Conservation (phyloP, 2,888 invertebrate species). For the Rotaria magnacalcarata region DNA sequence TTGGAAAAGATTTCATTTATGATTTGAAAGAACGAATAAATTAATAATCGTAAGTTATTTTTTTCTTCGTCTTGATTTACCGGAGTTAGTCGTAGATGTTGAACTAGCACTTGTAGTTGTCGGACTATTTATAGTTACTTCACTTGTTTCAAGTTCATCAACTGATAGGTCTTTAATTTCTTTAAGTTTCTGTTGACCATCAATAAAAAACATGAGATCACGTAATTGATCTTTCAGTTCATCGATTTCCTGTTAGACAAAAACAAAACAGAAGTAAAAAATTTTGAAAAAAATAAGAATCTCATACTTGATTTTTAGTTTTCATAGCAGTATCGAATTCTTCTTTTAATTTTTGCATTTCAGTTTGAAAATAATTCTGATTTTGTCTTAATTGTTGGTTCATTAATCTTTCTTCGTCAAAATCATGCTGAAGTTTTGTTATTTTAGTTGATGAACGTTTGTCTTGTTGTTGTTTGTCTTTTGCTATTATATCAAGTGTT, state of each 20-base stretch:
- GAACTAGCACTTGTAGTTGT: neutral
- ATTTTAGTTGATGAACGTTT: conserved; percentile 66
- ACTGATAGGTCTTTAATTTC: conserved; percentile 45
- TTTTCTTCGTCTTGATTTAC: conserved; percentile 34
- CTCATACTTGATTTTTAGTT: conserved; percentile 6
- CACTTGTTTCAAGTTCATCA: conserved; percentile 35
- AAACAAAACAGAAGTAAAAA: neutral
- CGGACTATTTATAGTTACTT: conserved; percentile 7
- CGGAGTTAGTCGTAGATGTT: neutral
- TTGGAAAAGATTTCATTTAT: conserved; percentile 7
- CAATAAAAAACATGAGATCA: conserved; percentile 93
- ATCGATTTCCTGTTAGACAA: conserved; percentile 64
- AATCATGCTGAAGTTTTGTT: conserved; percentile 67
- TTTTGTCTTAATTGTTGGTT: conserved; percentile 73
- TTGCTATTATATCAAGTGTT: conserved; percentile 62
- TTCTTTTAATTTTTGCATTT: conserved; percentile 64
- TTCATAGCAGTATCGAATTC: neutral
- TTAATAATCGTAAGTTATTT: neutral
- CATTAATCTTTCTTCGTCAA: conserved; percentile 79
- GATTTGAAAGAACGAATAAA: conserved; percentile 1
- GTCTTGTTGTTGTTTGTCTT: conserved; percentile 70
- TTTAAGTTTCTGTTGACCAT: conserved; percentile 69
- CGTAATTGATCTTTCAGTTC: conserved; percentile 85
- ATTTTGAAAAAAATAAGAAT: too few relatives aligned
- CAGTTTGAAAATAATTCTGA: conserved; percentile 67